Evolutionary conservation across 2,113 vertebrate genomes (phyloP).

Genomic region (Stegostoma tigrinum): DNA sequence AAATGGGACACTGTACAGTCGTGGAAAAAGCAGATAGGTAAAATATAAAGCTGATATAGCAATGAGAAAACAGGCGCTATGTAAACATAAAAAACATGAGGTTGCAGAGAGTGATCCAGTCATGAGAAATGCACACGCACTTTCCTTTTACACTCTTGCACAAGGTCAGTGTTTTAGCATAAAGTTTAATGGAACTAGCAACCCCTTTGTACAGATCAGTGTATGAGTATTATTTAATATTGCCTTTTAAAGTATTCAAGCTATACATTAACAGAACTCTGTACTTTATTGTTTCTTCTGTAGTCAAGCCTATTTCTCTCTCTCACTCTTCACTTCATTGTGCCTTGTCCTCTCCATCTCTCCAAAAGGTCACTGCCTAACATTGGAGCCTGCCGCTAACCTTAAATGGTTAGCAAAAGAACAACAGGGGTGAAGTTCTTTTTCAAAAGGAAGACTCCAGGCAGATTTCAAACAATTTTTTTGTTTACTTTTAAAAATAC

Average conservation of each 20-base stretch:
- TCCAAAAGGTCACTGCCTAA: not conserved
- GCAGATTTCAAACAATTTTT: constrained; percentile 29
- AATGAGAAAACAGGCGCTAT: not conserved
- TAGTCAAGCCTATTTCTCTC: not conserved
- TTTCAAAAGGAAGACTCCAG: constrained; percentile 29
- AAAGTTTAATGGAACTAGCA: not conserved
- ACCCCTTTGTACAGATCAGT: not conserved
- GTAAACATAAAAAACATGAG: not conserved
- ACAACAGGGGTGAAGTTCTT: not conserved
- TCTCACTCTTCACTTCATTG: not conserved
- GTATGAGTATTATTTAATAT: not conserved
- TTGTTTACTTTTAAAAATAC: constrained; percentile 32
- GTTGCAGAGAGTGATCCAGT: not conserved
- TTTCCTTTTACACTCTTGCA: not conserved
- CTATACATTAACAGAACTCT: not conserved
- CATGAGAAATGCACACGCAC: not conserved
- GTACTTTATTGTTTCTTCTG: not conserved
- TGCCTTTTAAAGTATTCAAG: not conserved
- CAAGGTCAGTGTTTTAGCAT: not conserved
- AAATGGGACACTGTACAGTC: not conserved
- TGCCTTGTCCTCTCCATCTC: not conserved
- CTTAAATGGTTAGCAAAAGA: not conserved
- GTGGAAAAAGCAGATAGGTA: not conserved
- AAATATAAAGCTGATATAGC: not conserved
- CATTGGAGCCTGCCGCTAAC: not conserved